Evolutionary conservation across 2,888 invertebrate genomes (phyloP), one percentile per base, ranked within the genome.

Genomic region (Drosophila nigricruria): DNA sequence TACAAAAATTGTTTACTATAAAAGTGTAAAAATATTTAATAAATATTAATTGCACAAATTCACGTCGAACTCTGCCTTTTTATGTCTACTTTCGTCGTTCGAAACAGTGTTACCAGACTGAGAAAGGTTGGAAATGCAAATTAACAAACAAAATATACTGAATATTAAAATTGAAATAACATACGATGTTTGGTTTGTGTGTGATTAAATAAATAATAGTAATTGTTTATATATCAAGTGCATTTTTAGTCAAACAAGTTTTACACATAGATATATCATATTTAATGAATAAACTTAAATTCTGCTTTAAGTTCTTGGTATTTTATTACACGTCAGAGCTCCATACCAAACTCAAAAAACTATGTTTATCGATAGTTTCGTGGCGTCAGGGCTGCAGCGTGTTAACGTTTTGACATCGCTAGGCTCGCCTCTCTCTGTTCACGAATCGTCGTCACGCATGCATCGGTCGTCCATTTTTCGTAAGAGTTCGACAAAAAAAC

Each of bases 391-490:
- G 65, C 32, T 59, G 62, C 62, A 59, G 49, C 18, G 40, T 56
- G 40, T 47, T 38, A 57, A 47, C 36, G 59, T 38, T 57, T 10
- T 36, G 2, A 25, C 70, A 70, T 68, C 69, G 68, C 59, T 60
- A 59, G 50, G 45, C 38, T 68, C 56, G 69, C 54, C 50, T 73
- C 76, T 73, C 76, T 73, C 77, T 76, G 70, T 76, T 70, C 73
- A 74, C 73, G 73, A 76, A 69, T 77, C 73, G 63, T 73, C 74
- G 79, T 87, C 87, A 81, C 79, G 79, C 82, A 70, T 73, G 81
- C 81, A 78, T 81, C 71, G 81, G 89, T 82, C 82, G 89, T 89
- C 82, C 83, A 84, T 84, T 84, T 83, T 84, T 76, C 85, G 72
- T 79, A 75, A 73, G 72, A 89, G 73, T 88, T 65, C 71, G 68